Base-by-base conservation (phyloP, 2,113 vertebrate genomes). In the Ictalurus punctatus region DNA sequence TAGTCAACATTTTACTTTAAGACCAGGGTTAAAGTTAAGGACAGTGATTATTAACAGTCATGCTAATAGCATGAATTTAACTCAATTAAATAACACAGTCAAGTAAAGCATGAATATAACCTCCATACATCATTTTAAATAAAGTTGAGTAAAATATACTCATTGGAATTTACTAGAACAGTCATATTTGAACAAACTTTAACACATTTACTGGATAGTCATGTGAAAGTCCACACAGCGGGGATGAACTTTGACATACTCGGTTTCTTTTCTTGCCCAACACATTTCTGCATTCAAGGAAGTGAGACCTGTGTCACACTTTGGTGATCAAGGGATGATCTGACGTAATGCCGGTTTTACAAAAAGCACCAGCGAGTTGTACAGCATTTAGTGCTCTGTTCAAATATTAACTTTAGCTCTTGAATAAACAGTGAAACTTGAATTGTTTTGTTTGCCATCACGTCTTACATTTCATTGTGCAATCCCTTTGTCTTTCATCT, bases 221-320 rank as follows among this genome's bases (percentile, higher is more conserved):
- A 56, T 9, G 6, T 56, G 78, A 52, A 54, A 27, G 23, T 2
- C 25, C 76, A 54, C 17, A 40, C n/a, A 56, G 48, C 30, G n/a
- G 30, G 30, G 44, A 1, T 10, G 8, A 82, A 21, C 30, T 82
- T 37, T 56, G 79, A 58, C 16, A 83, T 37, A 23, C 4, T 23
- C 40, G 14, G 27, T 83, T 83, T 83, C 10, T 25, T 83, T 83
- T 63, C 58, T 83, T 61, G 81, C 81, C 3, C 37, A 83, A 27
- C 21, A 27, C 34, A 63, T 44, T 40, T 81, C 7, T 19, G 6
- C 7, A 9, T 27, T 79, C 23, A 54, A 56, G n/a, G 78, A 81
- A 58, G 78, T 81, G 78, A 81, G 78, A 81, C 52, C 14, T 1
- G 58, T 1, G 3, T 59, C 58, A 83, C 58, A 83, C 34, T 17